Base-by-base conservation (phyloP, 2,113 vertebrate species). In the Notothenia coriiceps region DNA sequence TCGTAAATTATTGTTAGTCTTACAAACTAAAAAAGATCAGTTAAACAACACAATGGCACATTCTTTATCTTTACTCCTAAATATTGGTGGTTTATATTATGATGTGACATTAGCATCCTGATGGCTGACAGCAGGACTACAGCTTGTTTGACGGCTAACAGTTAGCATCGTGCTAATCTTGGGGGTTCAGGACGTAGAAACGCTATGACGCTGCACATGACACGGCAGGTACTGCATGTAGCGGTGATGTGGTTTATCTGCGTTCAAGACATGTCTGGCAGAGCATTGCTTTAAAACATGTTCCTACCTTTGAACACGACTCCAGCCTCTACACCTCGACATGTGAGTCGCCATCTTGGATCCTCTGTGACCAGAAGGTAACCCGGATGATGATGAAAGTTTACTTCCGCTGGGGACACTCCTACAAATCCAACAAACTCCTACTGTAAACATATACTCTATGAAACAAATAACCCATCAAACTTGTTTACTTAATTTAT, bases 331-430 rank as follows among this genome's bases (percentile, higher is more conserved):
- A 52, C 94, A 89, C 85, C 91, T 93, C 52, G 94, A 96, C 92
- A 95, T 90, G 95, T 95, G 94, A 55, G 91, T 89, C 92, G 96
- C 96, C 97, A 97, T 97, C 83, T 95, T 96, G 82, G 73, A 77
- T 79, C 25, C 11, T 82, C 60, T 60, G 61, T 83, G 83, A 89
- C 76, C 89, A 67, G 51, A 64, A n/a, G 0, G 6, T n/a, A 17
- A 84, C 87, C 92, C 93, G 93, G 93, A 94, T 55, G 35, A 68
- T 25, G 72, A 79, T 35, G 52, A 44, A 14, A 20, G 5, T 6
- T 12, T 4, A 80, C 78, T 92, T 93, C 89, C 90, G 81, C 7
- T 6, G 4, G 10, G 2, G 1, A 13, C 22, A 2, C 22, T 1
- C 22, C 25, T 7, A 17, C 29, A 7, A 40, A 40, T 7, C 35